phyloP scores from a whole-genome alignment of 2,113 vertebrate genomes.

The Crotalus horridus region DNA sequence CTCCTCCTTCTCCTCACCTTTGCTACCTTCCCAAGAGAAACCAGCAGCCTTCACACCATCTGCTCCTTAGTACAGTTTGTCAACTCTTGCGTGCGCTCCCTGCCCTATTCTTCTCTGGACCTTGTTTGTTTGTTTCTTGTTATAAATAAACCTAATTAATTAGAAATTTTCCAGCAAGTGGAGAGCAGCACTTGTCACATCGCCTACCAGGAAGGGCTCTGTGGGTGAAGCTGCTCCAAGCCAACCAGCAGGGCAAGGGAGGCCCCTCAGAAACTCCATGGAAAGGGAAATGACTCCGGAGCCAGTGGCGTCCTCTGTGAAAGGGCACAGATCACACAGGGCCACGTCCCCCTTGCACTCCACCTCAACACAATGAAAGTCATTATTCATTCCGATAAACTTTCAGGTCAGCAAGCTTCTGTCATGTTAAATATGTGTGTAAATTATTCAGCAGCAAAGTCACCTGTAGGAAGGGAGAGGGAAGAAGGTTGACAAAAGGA shows the following conservation, averaged over 20 bases:
- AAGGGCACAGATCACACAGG: neutral
- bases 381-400: slow-evolving; percentile 28
- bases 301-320: neutral
- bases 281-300: neutral
- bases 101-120: slow-evolving; percentile 34
- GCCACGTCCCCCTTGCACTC: neutral
- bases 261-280: neutral
- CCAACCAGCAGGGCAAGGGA: neutral
- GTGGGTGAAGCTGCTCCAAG: neutral
- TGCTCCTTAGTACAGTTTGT: slow-evolving; percentile 23
- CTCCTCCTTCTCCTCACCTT: neutral
- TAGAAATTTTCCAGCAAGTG: slow-evolving; percentile 33
- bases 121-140: slow-evolving; percentile 34
- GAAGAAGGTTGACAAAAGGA: slow-evolving; percentile 6
- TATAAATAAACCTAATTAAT: slow-evolving; percentile 42
- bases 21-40: slow-evolving; percentile 1
- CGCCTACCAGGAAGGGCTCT: slow-evolving; percentile 11
- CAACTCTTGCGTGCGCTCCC: slow-evolving; percentile 16
- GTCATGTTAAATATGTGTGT: slow-evolving; percentile 31
- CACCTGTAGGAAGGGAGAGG: neutral
- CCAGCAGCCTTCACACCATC: slow-evolving; percentile 9
- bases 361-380: slow-evolving; percentile 29
- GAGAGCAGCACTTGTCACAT: slow-evolving; percentile 28
- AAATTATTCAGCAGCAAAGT: slow-evolving; percentile 34
- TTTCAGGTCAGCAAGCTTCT: slow-evolving; percentile 31